Evolutionary conservation across 2,888 invertebrate species (phyloP).

Genomic region (Emmelina monodactyla): DNA sequence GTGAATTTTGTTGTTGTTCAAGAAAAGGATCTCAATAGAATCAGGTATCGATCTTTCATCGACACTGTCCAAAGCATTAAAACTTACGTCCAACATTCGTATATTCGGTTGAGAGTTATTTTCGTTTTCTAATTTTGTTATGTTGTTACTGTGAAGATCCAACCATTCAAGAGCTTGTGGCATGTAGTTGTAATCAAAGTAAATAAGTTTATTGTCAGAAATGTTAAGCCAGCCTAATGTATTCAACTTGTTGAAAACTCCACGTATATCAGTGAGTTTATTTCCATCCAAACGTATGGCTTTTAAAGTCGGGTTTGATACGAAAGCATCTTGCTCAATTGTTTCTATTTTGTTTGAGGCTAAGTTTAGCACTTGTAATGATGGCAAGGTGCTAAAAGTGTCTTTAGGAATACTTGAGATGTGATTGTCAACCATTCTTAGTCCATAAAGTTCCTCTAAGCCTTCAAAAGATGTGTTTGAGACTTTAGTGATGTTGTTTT

Average conservation of each 20-base stretch:
- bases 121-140: slow-evolving; percentile 77
- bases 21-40: slow-evolving; percentile 75
- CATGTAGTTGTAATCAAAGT: slow-evolving; percentile 82
- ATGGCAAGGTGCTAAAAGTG: slow-evolving; percentile 74
- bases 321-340: slow-evolving; percentile 80
- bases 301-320: slow-evolving; percentile 74
- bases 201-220: slow-evolving; percentile 77
- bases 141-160: slow-evolving; percentile 81
- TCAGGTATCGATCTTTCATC: slow-evolving; percentile 76
- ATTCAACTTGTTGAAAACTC: slow-evolving; percentile 76
- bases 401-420: slow-evolving; percentile 76
- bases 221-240: slow-evolving; percentile 82
- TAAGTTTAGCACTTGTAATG: slow-evolving; percentile 79
- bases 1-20: slow-evolving; percentile 80
- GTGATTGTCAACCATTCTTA: slow-evolving; percentile 82
- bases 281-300: slow-evolving; percentile 82
- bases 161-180: slow-evolving; percentile 79
- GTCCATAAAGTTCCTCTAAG: slow-evolving; percentile 74
- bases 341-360: slow-evolving; percentile 79
- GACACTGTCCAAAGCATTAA: slow-evolving; percentile 74
- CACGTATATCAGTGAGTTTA: slow-evolving; percentile 76
- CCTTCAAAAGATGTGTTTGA: slow-evolving; percentile 78
- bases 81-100: slow-evolving; percentile 79
- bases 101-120: slow-evolving; percentile 72
- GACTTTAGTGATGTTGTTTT: slow-evolving; percentile 77